phyloP scores from a whole-genome alignment of 2,113 vertebrate species.

The Morone chrysops region DNA sequence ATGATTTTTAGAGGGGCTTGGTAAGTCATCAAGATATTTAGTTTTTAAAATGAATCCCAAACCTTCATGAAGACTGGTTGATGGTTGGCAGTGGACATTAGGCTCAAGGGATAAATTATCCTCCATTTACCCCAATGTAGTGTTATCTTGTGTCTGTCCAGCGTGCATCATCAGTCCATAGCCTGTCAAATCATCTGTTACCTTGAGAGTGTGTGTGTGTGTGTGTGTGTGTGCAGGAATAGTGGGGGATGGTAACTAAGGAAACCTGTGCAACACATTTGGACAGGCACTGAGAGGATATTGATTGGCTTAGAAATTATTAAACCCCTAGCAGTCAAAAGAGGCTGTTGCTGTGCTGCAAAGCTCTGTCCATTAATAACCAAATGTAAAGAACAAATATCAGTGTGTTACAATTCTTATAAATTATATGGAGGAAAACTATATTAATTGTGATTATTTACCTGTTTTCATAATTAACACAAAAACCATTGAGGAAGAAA shows the following conservation, averaged over 20 bases:
- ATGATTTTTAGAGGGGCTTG: not conserved
- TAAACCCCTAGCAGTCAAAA: constrained; percentile 50
- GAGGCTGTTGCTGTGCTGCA: constrained; percentile 48
- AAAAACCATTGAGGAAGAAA: too few species aligned
- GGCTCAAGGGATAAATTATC: constrained; percentile 17
- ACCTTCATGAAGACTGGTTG: not conserved
- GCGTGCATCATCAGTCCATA: not conserved
- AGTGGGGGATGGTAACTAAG: constrained; percentile 47
- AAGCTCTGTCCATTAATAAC: constrained; percentile 37
- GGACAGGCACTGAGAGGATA: constrained; percentile 61
- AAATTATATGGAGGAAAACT: not conserved
- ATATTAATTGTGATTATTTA: not conserved
- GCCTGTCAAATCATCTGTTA: constrained; percentile 23
- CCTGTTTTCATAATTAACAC: not conserved
- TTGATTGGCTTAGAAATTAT: constrained; percentile 71
- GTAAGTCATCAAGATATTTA: not conserved
- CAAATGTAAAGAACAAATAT: constrained; percentile 25
- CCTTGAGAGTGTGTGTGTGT: constrained; percentile 6
- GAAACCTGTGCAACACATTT: constrained; percentile 55
- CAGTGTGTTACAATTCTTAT: constrained; percentile 3
- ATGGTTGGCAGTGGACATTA: not conserved
- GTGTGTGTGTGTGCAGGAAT: not conserved
- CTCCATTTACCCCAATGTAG: not conserved
- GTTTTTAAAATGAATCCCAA: not conserved
- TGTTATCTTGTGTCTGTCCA: constrained; percentile 24